Evolutionary conservation across 2,113 vertebrate genomes (phyloP), one percentile per base, ranked within the genome.

Genomic region (Sylvietta virens): DNA sequence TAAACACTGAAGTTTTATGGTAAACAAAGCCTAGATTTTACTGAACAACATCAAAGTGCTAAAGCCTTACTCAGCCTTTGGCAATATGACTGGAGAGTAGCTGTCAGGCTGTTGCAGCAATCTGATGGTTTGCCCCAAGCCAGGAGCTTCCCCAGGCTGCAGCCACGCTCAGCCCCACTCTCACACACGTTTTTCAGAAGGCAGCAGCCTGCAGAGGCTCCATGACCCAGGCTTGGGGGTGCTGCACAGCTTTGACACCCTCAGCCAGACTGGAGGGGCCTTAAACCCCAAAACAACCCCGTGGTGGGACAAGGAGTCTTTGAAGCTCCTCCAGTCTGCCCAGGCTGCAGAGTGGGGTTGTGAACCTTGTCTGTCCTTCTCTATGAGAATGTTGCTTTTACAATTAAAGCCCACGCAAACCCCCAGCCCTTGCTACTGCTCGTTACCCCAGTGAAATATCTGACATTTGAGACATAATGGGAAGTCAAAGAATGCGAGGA

Each of bases 401-500:
- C 74, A 88, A 94, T 94, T 91, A 91, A 92, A 95, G 51, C 81
- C 96, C 97, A 97, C 93, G 30, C 96, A 96, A 91, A 40, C 45
- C 90, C 66, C 79, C 26, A 1, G 73, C 81, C 95, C 91, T 91
- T 6, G 71, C 95, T 95, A 77, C 94, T 8, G 62, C 96, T 95
- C 73, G 60, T 97, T 97, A 86, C 90, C 86, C 92, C 86, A 92
- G 94, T 9, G 78, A 97, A 97, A 96, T 90, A 92, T 91, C 97
- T 98, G 98, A 98, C 98, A 98, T 98, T 96, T 97, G 97, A 97
- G 95, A 97, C 97, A 97, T 95, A 97, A 98, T 95, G 97, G 95
- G 96, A 98, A 97, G 94, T 97, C 71, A 77, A 96, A 98, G 98
- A 98, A 99, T 99, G 98, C 42, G 33, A 93, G 93, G 99, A 99